Evolutionary conservation across 1,140 invertebrate species (phyloP), one percentile per base, ranked within the genome.

Genomic region (Asbolus verrucosus): DNA sequence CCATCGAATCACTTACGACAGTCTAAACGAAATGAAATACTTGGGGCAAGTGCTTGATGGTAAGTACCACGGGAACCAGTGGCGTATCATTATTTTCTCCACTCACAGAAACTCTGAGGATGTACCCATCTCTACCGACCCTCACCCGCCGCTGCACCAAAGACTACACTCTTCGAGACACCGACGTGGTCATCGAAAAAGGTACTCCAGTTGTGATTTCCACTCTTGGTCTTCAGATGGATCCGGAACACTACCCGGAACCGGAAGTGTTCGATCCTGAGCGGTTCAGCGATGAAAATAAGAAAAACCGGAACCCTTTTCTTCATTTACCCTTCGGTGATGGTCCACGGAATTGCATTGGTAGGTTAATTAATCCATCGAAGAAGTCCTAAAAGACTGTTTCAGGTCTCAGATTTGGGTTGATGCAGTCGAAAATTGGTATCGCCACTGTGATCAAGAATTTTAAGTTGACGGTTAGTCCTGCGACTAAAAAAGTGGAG

Each of bases 241-340:
- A 90, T 73, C 76, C 83, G 0, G 77, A 87, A 50, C 82, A 84
- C 68, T 92, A 85, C 77, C 85, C 88, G 0, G 82, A 91, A 61
- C 90, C 91, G 0, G 81, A 88, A 9, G 78, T 77, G 4, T 90
- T 89, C 75, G 83, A 89, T 79, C 90, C 89, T 0, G 81, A 81
- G 77, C 11, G 80, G 83, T 62, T 62, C 6, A 62, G 8, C 6
- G 59, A 62, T 18, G 30, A 82, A 46, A 62, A 62, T 16, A 62
- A 62, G 14, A 14, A 19, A 1, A 3, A 62, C 2, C 70, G 65
- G n/a, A 41, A 59, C 8, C 8, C 19, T 0, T 67, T 41, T 59
- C 54, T 77, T n/a, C 21, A 39, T 41, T 63, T 85, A 59, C 83
- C 85, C 1, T 87, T 87, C 73, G 84, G 84, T 19, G 75, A 82